Evolutionary conservation across 2,888 invertebrate genomes (phyloP), one percentile per base, ranked within the genome.

Genomic region (Acrobasis repandana): DNA sequence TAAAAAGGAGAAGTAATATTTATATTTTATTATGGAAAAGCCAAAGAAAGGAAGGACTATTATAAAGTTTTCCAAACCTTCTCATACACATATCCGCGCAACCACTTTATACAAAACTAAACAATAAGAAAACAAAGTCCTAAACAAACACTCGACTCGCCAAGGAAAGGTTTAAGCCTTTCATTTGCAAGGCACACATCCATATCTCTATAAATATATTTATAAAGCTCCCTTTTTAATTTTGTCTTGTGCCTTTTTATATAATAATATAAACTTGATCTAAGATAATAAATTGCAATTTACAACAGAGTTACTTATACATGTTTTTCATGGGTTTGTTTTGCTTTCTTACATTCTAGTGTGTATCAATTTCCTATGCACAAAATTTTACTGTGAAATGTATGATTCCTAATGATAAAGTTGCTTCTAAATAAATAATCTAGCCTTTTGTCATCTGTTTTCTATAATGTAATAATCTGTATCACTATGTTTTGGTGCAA

Each of bases 91-190:
- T 63, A 62, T 64, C 64, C 63, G 62, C 33, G 50, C 36, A 47
- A 62, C 64, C 65, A 47, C 67, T 65, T 61, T 47, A 59, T 63
- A 63, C 59, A 62, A 59, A 51, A 15, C 56, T 58, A 51, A 56
- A 46, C 47, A 61, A 59, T 58, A 51, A 54, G 47, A 52, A 49
- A 57, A 46, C 48, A 58, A 43, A 16, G 46, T 51, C 65, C 64
- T 65, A 64, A 67, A 62, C 61, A 64, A 67, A 65, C 65, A 61
- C 46, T 54, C 33, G 14, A 52, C 47, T 46, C 14, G 9, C 56
- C 16, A 3, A 38, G 46, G 49, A 61, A 65, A 61, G 59, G 51
- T 58, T 58, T 48, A 48, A 48, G 33, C 50, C 9, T 36, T 38
- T 58, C 50, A 58, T 58, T 50, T 58, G 36, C 36, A 50, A 50